Percentiles rank a stretch among this genome's conserved stretches.
Conservation (phyloP, 2,888 invertebrate species). For the Hyposoter didymator region DNA sequence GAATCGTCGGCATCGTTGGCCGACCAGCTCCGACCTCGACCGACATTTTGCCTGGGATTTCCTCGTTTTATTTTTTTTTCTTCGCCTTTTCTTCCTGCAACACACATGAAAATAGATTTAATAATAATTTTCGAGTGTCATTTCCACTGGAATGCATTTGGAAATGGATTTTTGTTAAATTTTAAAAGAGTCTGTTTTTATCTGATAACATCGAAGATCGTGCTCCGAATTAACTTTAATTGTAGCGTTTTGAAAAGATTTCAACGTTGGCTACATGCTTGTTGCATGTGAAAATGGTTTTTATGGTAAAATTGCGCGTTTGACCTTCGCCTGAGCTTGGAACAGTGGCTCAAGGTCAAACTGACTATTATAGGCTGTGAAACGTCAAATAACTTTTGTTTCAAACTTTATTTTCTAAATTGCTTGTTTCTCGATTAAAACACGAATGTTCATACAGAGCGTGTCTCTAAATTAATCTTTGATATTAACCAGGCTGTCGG, state of each 20-base stretch:
- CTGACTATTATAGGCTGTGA: not conserved
- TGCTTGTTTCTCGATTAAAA: not conserved
- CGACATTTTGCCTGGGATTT: conserved; percentile 72
- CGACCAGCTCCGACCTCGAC: conserved; percentile 79
- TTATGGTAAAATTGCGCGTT: not conserved
- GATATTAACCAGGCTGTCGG: not conserved
- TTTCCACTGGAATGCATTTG: not conserved
- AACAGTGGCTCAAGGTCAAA: not conserved
- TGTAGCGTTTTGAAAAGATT: not conserved
- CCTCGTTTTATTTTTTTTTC: conserved; percentile 41
- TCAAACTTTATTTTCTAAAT: not conserved
- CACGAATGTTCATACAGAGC: not conserved
- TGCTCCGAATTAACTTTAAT: not conserved
- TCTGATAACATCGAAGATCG: not conserved
- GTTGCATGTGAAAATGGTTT: not conserved
- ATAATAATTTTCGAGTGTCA: conserved; percentile 2
- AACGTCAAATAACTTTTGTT: not conserved
- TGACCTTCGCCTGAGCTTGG: not conserved
- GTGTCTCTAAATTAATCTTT: not conserved
- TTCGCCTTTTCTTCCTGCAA: conserved; percentile 50
- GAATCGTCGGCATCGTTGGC: conserved; percentile 82
- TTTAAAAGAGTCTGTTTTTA: too few species aligned
- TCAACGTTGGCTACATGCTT: not conserved
- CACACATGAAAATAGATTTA: conserved; percentile 6
- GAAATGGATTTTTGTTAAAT: not conserved